Percentiles rank a stretch among this genome's conserved stretches.
These are phyloP conservation scores for Oncorhynchus mykiss DNA, from an alignment of 2,113 vertebrate genomes.

Conservation along the genomic window DNA sequence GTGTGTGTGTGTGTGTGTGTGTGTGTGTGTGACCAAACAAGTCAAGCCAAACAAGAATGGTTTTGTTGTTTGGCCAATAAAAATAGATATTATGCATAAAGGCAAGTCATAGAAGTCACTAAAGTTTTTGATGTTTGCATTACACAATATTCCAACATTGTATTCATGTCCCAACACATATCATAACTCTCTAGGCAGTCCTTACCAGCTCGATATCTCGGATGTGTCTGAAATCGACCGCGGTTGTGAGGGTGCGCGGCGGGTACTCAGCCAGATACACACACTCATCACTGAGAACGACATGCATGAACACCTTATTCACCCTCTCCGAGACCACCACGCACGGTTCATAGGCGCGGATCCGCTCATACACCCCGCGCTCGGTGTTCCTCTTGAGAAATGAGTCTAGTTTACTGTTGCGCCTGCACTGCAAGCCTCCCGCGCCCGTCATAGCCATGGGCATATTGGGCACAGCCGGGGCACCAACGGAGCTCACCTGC, in stretches of 20 bases:
- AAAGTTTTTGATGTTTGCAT: no score
- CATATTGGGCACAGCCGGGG: slow-evolving; percentile 1
- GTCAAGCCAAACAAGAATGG: no score
- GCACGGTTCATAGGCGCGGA: slow-evolving; percentile 76
- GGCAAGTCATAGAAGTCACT: no score
- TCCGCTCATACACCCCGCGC: slow-evolving; percentile 66
- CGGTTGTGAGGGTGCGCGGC: slow-evolving; percentile 68
- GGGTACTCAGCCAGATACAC: slow-evolving; percentile 76
- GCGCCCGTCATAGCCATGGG: slow-evolving; percentile 59
- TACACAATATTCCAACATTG: no score
- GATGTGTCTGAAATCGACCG: slow-evolving; percentile 66
- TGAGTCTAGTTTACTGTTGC: slow-evolving; percentile 71
- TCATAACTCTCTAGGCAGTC: not conserved
- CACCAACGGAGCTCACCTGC: slow-evolving; percentile 18
- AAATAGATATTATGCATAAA: no score
- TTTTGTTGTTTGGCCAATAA: no score
- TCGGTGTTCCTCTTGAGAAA: slow-evolving; percentile 76
- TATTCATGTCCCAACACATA: no score
- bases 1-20: no score
- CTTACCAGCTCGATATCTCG: slow-evolving; percentile 78
- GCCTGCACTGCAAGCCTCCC: slow-evolving; percentile 38
- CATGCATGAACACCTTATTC: slow-evolving; percentile 74
- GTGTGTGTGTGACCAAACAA: no score
- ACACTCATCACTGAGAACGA: slow-evolving; percentile 74
- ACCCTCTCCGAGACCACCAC: slow-evolving; percentile 69